Evolutionary conservation across 2,797 vertebrate genomes (phyloP).

Genomic region (Strix occidentalis): DNA sequence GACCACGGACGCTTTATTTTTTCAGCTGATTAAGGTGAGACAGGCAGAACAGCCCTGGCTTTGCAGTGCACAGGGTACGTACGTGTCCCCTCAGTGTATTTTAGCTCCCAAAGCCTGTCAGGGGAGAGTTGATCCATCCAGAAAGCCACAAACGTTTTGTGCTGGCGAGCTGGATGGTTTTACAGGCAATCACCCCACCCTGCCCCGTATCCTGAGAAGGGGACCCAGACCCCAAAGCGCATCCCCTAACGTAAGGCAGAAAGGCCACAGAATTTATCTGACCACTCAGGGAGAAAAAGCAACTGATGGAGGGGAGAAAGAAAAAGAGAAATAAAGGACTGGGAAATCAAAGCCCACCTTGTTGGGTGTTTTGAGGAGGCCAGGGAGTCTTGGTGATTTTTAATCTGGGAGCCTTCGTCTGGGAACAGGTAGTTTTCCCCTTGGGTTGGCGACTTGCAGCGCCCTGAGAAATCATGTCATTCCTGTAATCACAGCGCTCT

Average conservation of each 20-base stretch:
- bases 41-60: background rate
- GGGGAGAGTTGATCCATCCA: no score
- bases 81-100: fast-evolving
- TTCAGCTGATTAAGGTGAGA: background rate
- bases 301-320: background rate
- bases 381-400: background rate
- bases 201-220: background rate
- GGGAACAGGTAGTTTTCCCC: background rate
- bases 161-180: background rate
- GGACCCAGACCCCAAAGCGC: background rate
- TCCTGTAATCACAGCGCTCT: background rate
- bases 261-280: background rate
- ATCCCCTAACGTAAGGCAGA: background rate
- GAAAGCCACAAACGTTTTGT: background rate
- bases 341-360: background rate
- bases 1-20: fast-evolving
- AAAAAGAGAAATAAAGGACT: background rate
- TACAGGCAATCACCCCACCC: no score
- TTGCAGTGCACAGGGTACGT: background rate
- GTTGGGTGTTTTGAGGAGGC: background rate
- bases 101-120: background rate
- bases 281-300: background rate
- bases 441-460: fast-evolving
- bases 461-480: background rate
- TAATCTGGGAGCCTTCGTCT: background rate